Evolutionary conservation across 2,113 vertebrate genomes (phyloP).

Genomic region (Zosterops japonicus): DNA sequence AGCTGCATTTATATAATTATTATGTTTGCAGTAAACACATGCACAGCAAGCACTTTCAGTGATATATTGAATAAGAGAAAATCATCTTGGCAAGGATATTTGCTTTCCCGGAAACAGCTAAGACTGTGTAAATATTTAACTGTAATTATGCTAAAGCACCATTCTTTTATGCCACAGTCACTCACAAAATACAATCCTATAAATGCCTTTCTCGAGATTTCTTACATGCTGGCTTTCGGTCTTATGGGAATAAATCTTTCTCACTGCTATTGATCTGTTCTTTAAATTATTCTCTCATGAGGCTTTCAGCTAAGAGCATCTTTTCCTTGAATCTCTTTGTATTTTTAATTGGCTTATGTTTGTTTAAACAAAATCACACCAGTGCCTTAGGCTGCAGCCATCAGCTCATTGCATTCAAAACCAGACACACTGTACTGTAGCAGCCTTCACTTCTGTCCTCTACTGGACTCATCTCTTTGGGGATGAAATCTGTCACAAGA

Average conservation of each 20-base stretch:
- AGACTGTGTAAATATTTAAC: constrained; percentile 66
- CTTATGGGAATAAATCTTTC: constrained; percentile 63
- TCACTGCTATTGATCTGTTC: constrained; percentile 64
- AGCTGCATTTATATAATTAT: constrained; percentile 1
- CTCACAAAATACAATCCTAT: constrained; percentile 49
- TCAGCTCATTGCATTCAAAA: constrained; percentile 36
- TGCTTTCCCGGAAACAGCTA: constrained; percentile 46
- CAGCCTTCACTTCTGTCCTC: constrained; percentile 34
- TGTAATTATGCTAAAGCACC: constrained; percentile 45
- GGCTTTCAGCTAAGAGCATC: constrained; percentile 62
- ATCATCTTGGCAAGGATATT: constrained; percentile 31
- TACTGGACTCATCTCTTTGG: constrained; percentile 46
- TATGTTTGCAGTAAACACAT: not conserved
- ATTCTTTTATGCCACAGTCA: constrained; percentile 42
- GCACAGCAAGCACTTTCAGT: not conserved
- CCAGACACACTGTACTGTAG: not conserved
- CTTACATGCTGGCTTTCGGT: constrained; percentile 58
- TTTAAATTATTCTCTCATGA: constrained; percentile 70
- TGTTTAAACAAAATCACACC: constrained; percentile 72
- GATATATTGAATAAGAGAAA: not conserved
- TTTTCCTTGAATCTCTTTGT: constrained; percentile 69
- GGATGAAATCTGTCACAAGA: constrained; percentile 44
- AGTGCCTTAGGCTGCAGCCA: constrained; percentile 44
- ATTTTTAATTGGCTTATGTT: constrained; percentile 75
- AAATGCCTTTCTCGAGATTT: constrained; percentile 44